Base-by-base conservation (phyloP, 2,888 invertebrate genomes). In the Eristalis arbustorum region DNA sequence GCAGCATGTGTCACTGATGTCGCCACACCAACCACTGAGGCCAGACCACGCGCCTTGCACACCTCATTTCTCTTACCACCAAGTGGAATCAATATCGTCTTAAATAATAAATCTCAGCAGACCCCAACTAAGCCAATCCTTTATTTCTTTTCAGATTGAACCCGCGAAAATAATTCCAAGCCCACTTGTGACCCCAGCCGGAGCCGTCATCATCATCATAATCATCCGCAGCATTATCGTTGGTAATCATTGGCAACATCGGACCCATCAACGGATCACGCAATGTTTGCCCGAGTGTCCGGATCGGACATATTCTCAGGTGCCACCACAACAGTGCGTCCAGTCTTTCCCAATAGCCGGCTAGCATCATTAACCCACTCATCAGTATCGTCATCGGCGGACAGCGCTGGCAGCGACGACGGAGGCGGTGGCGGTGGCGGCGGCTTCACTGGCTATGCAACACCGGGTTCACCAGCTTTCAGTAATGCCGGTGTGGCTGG, bases 221-320 rank as follows among this genome's bases (percentile, higher is more conserved):
- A 69, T 72, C 57, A 63, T 80, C 66, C 57, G 18, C 56, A 66
- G 25, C 67, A 40, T 59, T 56, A 75, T 71, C 87, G 87, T 79
- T 87, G 78, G n/a, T 68, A 83, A 64, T 83, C 69, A 67, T 78
- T 71, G 74, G 74, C 63, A 75, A 75, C 59, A 68, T 66, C 67
- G 66, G 78, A 82, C 66, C 66, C 67, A 82, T 78, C 76, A 76
- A 82, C 82, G 72, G 59, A 72, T 82, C 84, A 89, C 81, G 91
- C 90, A 90, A 93, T 92, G 93, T 92, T 91, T 91, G 89, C 91
- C 89, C 90, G 92, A 88, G 90, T 90, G 90, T 90, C 91, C 89
- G 91, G 90, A 88, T 90, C 90, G 90, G 91, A 89, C 88, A 89
- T 90, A 84, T 91, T 91, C 90, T 89, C 90, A 89, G 88, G 87